A percentile compares a stretch with the other conserved stretches of the same genome.
Evolutionary conservation across 2,888 invertebrate genomes (phyloP).

Genomic region (Pheosia tremula): DNA sequence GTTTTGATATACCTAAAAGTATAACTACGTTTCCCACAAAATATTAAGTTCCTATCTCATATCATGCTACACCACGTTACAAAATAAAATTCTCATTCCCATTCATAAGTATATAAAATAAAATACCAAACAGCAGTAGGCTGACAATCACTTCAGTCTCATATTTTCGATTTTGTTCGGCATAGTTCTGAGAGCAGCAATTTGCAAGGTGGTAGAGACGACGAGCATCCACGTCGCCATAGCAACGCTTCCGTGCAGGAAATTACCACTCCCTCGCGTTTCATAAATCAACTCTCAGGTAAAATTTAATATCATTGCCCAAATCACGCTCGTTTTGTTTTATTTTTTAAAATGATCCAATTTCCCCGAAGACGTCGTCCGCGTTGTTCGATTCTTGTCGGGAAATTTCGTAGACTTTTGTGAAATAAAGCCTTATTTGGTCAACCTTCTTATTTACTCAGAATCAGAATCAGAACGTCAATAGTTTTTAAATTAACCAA

Average conservation of each 20-base stretch:
- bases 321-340: conserved; percentile 46
- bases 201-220: conserved; percentile 12
- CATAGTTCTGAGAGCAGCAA: too few species aligned
- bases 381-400: conserved; percentile 17
- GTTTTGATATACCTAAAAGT: too few species aligned
- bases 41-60: too few species aligned
- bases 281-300: conserved; percentile 74
- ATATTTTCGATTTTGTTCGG: conserved; percentile 47
- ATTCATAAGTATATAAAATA: conserved; percentile 18
- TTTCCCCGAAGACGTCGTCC: conserved; percentile 14
- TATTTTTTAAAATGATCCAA: conserved; percentile 47
- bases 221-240: conserved; percentile 50
- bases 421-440: conserved; percentile 19
- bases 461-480: not conserved
- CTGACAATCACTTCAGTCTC: conserved; percentile 42
- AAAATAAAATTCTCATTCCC: not conserved
- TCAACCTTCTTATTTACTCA: conserved; percentile 23
- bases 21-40: too few species aligned
- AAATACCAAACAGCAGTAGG: conserved; percentile 39
- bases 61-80: too few species aligned
- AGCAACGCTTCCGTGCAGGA: conserved; percentile 69
- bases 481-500: too few species aligned
- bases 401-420: conserved; percentile 25
- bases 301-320: conserved; percentile 70
- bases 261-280: conserved; percentile 69